Evolutionary conservation across 2,797 vertebrate genomes (phyloP), one percentile per base, ranked within the genome.

Genomic region (Argya squamiceps): DNA sequence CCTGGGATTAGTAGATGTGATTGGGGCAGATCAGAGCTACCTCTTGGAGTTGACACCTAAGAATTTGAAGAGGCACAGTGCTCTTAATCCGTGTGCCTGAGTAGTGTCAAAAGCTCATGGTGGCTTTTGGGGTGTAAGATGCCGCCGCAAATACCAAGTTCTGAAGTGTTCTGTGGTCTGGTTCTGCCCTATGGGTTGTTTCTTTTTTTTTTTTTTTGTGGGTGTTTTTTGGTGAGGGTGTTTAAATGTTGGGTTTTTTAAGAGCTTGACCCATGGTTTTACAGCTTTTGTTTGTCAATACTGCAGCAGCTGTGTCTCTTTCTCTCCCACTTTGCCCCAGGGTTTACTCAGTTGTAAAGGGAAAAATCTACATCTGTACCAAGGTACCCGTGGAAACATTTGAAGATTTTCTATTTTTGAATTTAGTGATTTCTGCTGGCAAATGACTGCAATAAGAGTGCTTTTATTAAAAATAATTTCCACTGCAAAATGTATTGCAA

Each of bases 201-300:
- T 41, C 16, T 41, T 24, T 46, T 46, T 21, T 46, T 11, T 8
- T 34, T 59, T 60, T 21, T 32, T 11, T 8, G 4, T 34, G 11
- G 17, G 5, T 29, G 2, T 10, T 46, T 12, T 12, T 70, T 77
- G 1, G 27, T 43, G n/a, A 46, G 2, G 4, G 15, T 11, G 2
- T 63, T 67, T 49, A 59, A 37, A 15, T 60, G 4, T 32, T 47
- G 9, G 3, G 3, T 22, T 32, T 11, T 30, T 47, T 32, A 49
- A 56, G 49, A 56, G n/a, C 23, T 53, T 62, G 59, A 41, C 10
- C 46, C 4, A 26, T 22, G 16, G 39, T 58, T 68, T 84, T 78
- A 19, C 17, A 73, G 44, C 39, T 60, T 83, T 62, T 88, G 14
- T 53, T 71, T 78, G 37, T 71, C 49, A 68, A 0, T 76, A 50